Evolutionary conservation across 2,113 vertebrate genomes (phyloP), one percentile per base, ranked within the genome.

Genomic region (Etheostoma cragini): DNA sequence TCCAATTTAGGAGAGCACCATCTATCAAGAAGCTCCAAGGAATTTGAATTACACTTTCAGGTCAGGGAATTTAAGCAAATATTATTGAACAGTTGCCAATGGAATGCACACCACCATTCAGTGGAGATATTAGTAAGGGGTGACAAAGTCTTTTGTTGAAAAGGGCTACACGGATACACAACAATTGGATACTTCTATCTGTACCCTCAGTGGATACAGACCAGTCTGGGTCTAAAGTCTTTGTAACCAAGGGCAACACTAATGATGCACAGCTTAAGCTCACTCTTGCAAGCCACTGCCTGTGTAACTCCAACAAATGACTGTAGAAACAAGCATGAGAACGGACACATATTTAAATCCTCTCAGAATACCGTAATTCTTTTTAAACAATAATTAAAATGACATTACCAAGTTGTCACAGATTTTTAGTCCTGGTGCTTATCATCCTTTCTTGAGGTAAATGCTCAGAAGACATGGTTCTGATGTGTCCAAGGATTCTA

Each of bases 191-290:
- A 67, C 73, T 86, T 88, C 70, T 88, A 62, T 86, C 72, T 66
- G 79, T 76, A 61, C 61, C 22, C 81, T 86, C 82, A 75, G 72
- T 85, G 88, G 85, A 89, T 80, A 72, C 86, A 80, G 84, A 91
- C 77, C 67, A 70, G 83, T 87, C 79, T 86, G 81, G 80, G 71
- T 76, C 65, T 70, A 78, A 79, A 73, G 78, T 91, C 82, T 81
- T 84, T 83, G 88, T 93, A 91, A 90, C 87, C 82, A 90, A 57
- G 81, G 89, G 88, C 57, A 82, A 90, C 84, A 54, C 80, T 93
- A 94, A 94, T 93, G 89, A 91, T 92, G 87, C 85, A 53, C 72
- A 88, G 86, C 85, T 88, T 87, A 87, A 91, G 87, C 67, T 87
- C 73, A 82, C 85, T 93, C 76, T 91, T 89, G 89, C 86, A 84